Conservation (phyloP, 2,113 vertebrate genomes). For the Gnathonemus echidnorhynchus region DNA sequence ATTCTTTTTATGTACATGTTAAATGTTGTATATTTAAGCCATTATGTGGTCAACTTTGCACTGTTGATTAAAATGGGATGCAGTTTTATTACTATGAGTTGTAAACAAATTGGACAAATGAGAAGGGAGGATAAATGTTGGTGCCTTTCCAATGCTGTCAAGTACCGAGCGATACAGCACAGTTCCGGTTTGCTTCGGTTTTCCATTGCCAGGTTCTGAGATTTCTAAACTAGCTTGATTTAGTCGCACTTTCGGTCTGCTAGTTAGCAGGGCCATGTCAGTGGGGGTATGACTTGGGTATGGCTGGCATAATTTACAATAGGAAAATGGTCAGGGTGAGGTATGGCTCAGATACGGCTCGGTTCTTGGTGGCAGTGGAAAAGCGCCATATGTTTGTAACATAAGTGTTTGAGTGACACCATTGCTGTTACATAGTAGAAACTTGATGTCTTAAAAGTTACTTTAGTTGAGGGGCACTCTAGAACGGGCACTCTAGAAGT, state of each 20-base stretch:
- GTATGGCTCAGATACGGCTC: background rate
- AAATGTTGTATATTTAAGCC: background rate
- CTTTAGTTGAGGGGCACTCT: background rate
- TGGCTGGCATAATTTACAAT: background rate
- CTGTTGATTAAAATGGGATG: background rate
- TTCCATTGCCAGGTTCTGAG: background rate
- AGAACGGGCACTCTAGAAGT: too few relatives aligned
- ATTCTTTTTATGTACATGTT: background rate
- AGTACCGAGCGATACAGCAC: background rate
- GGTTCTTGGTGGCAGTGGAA: background rate
- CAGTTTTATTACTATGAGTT: background rate
- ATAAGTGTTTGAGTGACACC: background rate
- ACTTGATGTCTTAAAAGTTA: background rate
- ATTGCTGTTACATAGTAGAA: background rate
- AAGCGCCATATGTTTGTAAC: background rate
- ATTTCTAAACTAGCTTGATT: background rate
- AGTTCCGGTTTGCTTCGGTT: background rate
- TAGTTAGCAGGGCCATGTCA: background rate
- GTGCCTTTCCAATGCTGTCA: background rate
- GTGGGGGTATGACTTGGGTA: background rate
- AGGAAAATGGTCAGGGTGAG: background rate
- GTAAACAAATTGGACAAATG: background rate
- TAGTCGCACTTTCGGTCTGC: background rate
- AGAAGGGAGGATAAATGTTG: background rate
- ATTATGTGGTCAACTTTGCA: background rate